These are phyloP conservation scores for Boloria selene DNA, from an alignment of 2,888 invertebrate genomes.

Conservation along the genomic window DNA sequence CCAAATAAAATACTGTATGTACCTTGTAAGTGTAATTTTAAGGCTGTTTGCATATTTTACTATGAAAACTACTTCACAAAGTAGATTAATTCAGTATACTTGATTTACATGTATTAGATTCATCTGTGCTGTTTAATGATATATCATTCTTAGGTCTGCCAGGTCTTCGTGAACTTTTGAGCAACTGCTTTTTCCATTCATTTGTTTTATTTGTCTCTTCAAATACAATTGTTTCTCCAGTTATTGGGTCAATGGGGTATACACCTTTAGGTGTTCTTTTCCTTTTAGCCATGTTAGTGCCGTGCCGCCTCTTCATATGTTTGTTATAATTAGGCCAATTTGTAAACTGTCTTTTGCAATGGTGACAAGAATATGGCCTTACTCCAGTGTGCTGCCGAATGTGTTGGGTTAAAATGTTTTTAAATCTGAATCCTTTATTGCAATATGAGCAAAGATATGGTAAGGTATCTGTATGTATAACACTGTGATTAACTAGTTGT, in stretches of 20 bases:
- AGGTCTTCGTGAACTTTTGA: slow-evolving; percentile 38
- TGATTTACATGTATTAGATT: background rate
- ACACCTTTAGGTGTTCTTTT: slow-evolving; percentile 70
- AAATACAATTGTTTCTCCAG: slow-evolving; percentile 50
- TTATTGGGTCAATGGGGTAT: slow-evolving; percentile 58
- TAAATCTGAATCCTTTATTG: slow-evolving; percentile 89
- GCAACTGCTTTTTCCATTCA: slow-evolving; percentile 60
- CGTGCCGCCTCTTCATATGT: slow-evolving; percentile 89
- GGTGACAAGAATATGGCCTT: slow-evolving; percentile 87
- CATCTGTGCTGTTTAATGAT: background rate
- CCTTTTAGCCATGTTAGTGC: slow-evolving; percentile 73
- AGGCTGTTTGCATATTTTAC: background rate
- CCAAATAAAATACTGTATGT: too few relatives aligned
- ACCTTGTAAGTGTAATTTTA: too few relatives aligned
- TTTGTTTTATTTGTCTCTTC: slow-evolving; percentile 50
- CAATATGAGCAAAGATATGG: slow-evolving; percentile 89
- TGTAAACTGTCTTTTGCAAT: slow-evolving; percentile 87
- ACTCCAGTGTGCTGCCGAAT: slow-evolving; percentile 87
- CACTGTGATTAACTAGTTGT: slow-evolving; percentile 87
- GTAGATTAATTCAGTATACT: background rate
- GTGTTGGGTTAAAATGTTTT: slow-evolving; percentile 87
- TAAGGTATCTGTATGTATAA: slow-evolving; percentile 90
- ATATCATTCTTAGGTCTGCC: slow-evolving; percentile 30
- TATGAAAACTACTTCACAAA: background rate
- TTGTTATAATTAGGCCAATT: slow-evolving; percentile 93